Base-by-base conservation (phyloP, 1,140 invertebrate species). In the Chelonus insularis region DNA sequence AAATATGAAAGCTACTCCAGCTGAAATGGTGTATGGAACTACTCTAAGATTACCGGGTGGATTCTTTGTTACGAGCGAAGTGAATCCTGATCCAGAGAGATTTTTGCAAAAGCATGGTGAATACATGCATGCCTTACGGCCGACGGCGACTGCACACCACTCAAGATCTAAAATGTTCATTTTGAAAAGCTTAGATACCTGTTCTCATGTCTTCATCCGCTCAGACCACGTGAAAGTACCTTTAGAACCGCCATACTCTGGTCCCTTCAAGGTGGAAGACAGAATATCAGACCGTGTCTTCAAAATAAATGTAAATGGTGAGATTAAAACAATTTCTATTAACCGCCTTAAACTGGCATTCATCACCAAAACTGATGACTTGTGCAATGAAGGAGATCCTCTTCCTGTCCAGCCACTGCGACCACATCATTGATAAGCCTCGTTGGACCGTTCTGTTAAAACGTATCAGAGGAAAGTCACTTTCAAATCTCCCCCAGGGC, bases 1-100 rank as follows among this genome's bases (percentile, higher is more conserved):
- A 37, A 69, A 75, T 43, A 16, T 73, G 0, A 29, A 72, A n/a
- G 59, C 67, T 21, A 68, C 68, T 7, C 65, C 72, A 29, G 73
- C 73, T 1, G 72, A 77, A 64, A 36, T 77, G 11, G 23, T 76
- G 3, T 74, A 66, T 39, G 71, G 71, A 2, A 65, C 63, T 14
- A 58, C 68, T 8, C 39, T 75, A 6, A 20, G 69, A 11, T 48
- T 76, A 1, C 71, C 72, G 9, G 71, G 70, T 0, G 74, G 79
- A 64, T 73, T 77, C 43, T 68, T 79, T 29, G 34, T 60, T 5
- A 39, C n/a, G 37, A 4, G 3, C 3, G 25, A 37, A 3, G 11
- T 11, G 9, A 48, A 20, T 23, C 39, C 23, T 7, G 43, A 57
- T 2, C 57, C 60, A 20, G 25, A 52, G 25, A 34, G 50, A 5